Base-by-base conservation (phyloP, 2,113 vertebrate genomes). In the Gnathonemus echidnorhynchus region DNA sequence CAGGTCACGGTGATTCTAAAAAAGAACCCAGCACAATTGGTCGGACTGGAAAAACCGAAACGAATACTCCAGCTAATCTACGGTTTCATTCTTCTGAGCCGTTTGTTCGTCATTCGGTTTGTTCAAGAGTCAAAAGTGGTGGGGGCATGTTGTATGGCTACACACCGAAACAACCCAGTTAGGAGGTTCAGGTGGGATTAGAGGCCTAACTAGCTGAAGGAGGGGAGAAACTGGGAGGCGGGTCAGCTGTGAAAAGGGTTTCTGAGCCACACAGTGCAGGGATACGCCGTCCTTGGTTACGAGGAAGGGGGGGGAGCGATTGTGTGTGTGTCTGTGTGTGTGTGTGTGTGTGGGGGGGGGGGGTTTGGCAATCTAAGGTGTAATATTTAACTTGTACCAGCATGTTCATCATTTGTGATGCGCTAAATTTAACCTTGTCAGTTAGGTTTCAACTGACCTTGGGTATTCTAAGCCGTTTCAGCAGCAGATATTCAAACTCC, bases 91-190 rank as follows among this genome's bases (percentile, higher is more conserved):
- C 62, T 27, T 27, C 62, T 66, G 62, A 70, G 10, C 27, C 1
- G n/a, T 66, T 5, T 70, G 27, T 11, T 31, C n/a, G 62, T 70
- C 62, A 70, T 70, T 70, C 1, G 9, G 9, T 13, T 70, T 70
- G 62, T 31, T 70, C n/a, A 70, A 27, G 62, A 70, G 62, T 27
- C 62, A 70, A 48, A 49, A 91, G 85, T 49, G 87, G 80, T 66
- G 2, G n/a, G 62, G 62, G 83, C 77, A 21, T 8, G 77, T 5
- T 83, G 77, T 11, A 9, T 35, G 15, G 50, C 4, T 52, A 53
- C 15, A 42, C 53, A 70, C 21, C 39, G 5, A 66, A 42, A 45
- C 58, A 70, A 48, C 27, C 88, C n/a, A 2, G 31, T 48, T 24
- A 48, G 27, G 35, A 10, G 46, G 42, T 27, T 74, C n/a, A 31